These are phyloP conservation scores for Calcarius lapponicus DNA, from an alignment of 2,797 vertebrate genomes.

Conservation along the genomic window DNA sequence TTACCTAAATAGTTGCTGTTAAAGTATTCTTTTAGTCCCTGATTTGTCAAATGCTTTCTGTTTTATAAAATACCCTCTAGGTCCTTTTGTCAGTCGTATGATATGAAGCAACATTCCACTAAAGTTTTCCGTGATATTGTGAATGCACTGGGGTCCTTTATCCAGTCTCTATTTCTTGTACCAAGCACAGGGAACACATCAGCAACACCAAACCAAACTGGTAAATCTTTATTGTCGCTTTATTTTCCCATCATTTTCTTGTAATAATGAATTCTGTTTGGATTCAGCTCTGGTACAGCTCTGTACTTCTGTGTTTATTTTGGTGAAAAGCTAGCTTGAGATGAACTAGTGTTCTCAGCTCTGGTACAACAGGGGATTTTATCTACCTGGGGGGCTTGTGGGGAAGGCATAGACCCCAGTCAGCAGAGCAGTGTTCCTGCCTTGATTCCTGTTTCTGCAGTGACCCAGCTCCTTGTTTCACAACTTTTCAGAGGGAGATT, in stretches of 20 bases:
- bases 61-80: slow-evolving; percentile 74
- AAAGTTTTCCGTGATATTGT: slow-evolving; percentile 99
- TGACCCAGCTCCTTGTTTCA: background rate
- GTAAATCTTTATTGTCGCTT: slow-evolving; percentile 71
- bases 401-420: background rate
- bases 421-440: background rate
- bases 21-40: background rate
- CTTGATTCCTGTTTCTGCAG: background rate
- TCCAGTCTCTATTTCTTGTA: slow-evolving; percentile 95
- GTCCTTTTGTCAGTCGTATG: slow-evolving; percentile 97
- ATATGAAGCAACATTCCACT: slow-evolving; percentile 99
- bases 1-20: background rate
- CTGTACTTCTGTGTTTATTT: background rate
- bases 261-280: background rate
- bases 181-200: slow-evolving; percentile 83
- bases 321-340: background rate
- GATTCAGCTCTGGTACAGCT: background rate
- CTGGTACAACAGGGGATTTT: background rate
- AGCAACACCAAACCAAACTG: slow-evolving; percentile 79
- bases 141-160: slow-evolving; percentile 96
- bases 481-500: background rate
- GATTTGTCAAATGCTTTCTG: background rate
- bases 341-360: background rate
- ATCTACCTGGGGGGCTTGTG: background rate
- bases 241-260: background rate